Conservation (phyloP, 1,140 invertebrate species). For the Cardiocondyla obscurior region DNA sequence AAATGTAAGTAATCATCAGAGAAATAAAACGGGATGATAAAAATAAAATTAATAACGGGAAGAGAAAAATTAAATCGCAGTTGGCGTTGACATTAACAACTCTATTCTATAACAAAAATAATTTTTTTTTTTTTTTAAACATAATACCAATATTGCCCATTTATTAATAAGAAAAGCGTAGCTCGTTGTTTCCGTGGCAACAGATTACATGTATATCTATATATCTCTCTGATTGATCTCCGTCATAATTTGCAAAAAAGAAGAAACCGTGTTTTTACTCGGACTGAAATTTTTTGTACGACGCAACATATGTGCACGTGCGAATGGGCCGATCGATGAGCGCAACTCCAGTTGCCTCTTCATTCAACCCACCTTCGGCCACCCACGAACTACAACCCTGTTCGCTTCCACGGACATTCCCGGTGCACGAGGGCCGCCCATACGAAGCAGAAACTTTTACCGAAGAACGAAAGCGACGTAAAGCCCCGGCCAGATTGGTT, state of each 20-base stretch:
- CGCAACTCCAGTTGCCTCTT: constrained; percentile 35
- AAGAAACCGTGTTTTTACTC: constrained; percentile 36
- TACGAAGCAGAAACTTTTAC: constrained; percentile 54
- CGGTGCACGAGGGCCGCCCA: background rate
- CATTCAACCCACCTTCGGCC: constrained; percentile 42
- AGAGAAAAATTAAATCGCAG: constrained; percentile 5
- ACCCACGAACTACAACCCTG: constrained; percentile 7
- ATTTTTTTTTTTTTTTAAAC: background rate
- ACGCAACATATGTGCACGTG: constrained; percentile 15
- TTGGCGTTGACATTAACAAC: background rate
- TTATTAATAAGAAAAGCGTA: background rate
- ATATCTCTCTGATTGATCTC: constrained; percentile 4
- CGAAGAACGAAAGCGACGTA: constrained; percentile 54
- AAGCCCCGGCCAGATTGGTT: constrained; percentile 66
- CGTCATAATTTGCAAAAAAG: constrained; percentile 17
- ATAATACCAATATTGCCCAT: background rate
- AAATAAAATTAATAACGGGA: background rate
- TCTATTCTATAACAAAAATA: background rate
- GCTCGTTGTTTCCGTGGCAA: background rate
- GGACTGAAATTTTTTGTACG: constrained; percentile 10
- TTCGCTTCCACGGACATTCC: background rate
- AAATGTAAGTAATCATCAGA: background rate
- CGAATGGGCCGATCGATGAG: constrained; percentile 44
- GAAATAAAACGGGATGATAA: background rate
- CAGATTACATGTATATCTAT: background rate